phyloP scores from a whole-genome alignment of 2,888 invertebrate species.

The Panorpa germanica region DNA sequence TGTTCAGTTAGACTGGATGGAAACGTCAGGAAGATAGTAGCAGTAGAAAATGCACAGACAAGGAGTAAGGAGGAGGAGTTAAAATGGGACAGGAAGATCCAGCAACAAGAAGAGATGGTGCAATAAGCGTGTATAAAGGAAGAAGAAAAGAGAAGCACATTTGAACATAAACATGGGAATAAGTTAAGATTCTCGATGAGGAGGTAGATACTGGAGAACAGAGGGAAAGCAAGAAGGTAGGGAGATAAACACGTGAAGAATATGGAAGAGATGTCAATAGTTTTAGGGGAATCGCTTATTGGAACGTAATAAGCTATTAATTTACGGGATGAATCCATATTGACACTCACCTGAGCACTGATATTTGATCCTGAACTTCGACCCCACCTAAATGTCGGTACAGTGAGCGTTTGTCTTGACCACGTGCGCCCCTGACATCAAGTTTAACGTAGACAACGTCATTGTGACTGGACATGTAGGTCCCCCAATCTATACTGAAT shows the following conservation, averaged over 20 bases:
- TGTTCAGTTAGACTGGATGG: too few relatives aligned
- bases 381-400: constrained; percentile 72
- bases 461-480: constrained; percentile 79
- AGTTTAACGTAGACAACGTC: constrained; percentile 80
- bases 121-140: not conserved
- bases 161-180: too few relatives aligned
- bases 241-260: too few relatives aligned
- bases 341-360: constrained; percentile 44
- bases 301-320: too few relatives aligned
- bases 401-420: constrained; percentile 62
- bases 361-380: constrained; percentile 84
- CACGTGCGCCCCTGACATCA: constrained; percentile 74
- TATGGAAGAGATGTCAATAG: too few relatives aligned
- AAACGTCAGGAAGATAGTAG: too few relatives aligned
- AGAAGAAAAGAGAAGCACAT: not conserved
- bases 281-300: too few relatives aligned
- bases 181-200: too few relatives aligned
- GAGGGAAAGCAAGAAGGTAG: too few relatives aligned
- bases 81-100: not conserved
- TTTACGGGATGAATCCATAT: not conserved
- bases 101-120: not conserved
- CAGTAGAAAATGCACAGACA: too few relatives aligned
- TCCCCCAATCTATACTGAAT: constrained; percentile 78
- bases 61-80: not conserved
- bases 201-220: too few relatives aligned